Base-by-base conservation (phyloP, 1,140 invertebrate species). In the Eupeodes corollae region DNA sequence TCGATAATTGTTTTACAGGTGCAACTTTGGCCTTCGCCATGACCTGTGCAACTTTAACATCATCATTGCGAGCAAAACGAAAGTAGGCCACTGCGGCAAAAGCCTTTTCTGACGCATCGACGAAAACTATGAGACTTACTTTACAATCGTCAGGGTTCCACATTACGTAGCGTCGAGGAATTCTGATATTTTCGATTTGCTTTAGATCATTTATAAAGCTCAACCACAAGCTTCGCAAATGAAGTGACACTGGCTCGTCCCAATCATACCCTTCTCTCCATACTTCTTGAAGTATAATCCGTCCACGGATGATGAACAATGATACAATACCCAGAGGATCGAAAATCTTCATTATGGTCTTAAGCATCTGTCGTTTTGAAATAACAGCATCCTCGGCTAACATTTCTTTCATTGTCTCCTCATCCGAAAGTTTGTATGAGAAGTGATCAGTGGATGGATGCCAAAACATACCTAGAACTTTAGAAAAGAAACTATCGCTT, bases 1-100 rank as follows among this genome's bases (percentile, higher is more conserved):
- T 61, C 2, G 61, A 60, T 5, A 60, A 30, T 3, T 42, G 30
- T 41, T 63, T 63, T 10, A 67, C 6, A 8, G 67, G 67, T 0
- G 69, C 55, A 1, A 69, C 63, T 42, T 55, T 50, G 0, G 57
- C 46, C 47, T 68, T 70, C 12, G 52, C 51, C 18, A 13, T 21
- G 16, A 41, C 6, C 10, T 8, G 13, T 12, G 18, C 26, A 13
- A 47, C 26, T 40, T 40, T 32, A 10, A 26, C 35, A 1, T 37
- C 34, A 2, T 39, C 34, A 13, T 42, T 26, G 12, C n/a, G 14
- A 15, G 12, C 16, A 26, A 13, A 18, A 15, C 40, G 15, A 6
- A n/a, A 57, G 42, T 63, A 70, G 6, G 49, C 54, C 5, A 52
- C 58, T 1, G 56, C 46, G 1, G 56, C 52, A 45, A 57, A 65